Conservation (phyloP, 2,797 vertebrate genomes). For the Poeciliopsis paucimaculata region DNA sequence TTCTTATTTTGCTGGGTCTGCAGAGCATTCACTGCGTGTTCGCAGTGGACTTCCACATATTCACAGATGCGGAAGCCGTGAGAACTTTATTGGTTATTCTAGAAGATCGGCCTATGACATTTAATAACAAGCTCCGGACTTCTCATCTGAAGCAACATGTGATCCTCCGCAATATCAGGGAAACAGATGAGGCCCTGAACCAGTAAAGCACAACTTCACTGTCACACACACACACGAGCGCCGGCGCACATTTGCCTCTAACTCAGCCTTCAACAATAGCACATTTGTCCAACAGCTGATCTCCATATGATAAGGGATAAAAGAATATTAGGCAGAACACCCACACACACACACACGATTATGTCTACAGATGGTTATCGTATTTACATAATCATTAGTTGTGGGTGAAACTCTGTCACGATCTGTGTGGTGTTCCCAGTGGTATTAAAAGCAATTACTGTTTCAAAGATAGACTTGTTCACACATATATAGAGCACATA, state of each 20-base stretch:
- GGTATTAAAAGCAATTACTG: constrained; percentile 58
- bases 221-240: constrained; percentile 38
- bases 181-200: constrained; percentile 58
- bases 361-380: constrained; percentile 64
- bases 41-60: background rate
- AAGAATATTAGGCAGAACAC: constrained; percentile 55
- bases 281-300: constrained; percentile 68
- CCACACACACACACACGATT: constrained; percentile 34
- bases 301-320: constrained; percentile 63
- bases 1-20: background rate
- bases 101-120: constrained; percentile 68
- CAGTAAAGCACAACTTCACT: constrained; percentile 33
- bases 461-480: constrained; percentile 24
- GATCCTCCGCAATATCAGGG: constrained; percentile 59
- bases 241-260: constrained; percentile 25
- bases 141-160: constrained; percentile 56
- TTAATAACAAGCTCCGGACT: constrained; percentile 60
- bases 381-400: constrained; percentile 71
- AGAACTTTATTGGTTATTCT: constrained; percentile 70
- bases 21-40: constrained; percentile 5
- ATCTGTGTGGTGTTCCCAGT: constrained; percentile 46
- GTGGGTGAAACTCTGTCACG: constrained; percentile 61
- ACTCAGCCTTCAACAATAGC: constrained; percentile 60
- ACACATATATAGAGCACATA: constrained; percentile 5
- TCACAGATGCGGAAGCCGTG: constrained; percentile 1